Conservation (phyloP, 2,797 vertebrate genomes). For the Parauchenoglanis ngamensis region DNA sequence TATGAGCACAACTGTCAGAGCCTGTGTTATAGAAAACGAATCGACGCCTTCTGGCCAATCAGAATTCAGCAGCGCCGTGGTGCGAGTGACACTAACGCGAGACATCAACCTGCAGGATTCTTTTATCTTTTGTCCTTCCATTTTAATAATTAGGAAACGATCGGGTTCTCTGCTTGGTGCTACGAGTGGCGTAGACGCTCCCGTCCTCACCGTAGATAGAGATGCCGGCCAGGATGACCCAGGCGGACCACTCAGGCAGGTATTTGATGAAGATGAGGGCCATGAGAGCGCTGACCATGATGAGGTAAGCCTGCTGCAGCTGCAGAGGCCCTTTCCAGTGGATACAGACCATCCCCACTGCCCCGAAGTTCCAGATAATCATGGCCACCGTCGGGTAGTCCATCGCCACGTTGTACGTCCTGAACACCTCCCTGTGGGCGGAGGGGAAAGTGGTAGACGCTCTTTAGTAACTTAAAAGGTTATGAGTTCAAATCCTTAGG, state of each 20-base stretch:
- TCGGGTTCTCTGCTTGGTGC: not conserved
- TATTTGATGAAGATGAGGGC: slow-evolving; percentile 97
- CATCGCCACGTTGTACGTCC: slow-evolving; percentile 93
- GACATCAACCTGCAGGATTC: not conserved
- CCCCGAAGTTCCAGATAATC: slow-evolving; percentile 94
- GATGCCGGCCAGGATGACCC: slow-evolving; percentile 95
- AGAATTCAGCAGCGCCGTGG: not conserved
- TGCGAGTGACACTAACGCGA: not conserved
- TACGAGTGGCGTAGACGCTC: too few species aligned
- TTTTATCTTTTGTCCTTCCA: not conserved
- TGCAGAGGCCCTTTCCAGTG: slow-evolving; percentile 94
- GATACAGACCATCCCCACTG: slow-evolving; percentile 95
- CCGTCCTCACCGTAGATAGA: slow-evolving; percentile 86
- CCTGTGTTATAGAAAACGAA: not conserved
- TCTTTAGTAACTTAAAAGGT: not conserved
- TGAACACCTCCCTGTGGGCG: slow-evolving; percentile 85
- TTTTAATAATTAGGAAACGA: not conserved
- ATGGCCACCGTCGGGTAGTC: slow-evolving; percentile 89
- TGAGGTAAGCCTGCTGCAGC: slow-evolving; percentile 95
- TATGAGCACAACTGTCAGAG: too few species aligned
- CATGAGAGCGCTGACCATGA: slow-evolving; percentile 95
- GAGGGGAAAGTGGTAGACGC: not conserved
- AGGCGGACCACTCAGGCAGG: slow-evolving; percentile 93
- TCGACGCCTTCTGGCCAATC: not conserved
- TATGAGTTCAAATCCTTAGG: not conserved